Evolutionary conservation across 2,113 vertebrate genomes (phyloP).

Genomic region (Xenus cinereus): DNA sequence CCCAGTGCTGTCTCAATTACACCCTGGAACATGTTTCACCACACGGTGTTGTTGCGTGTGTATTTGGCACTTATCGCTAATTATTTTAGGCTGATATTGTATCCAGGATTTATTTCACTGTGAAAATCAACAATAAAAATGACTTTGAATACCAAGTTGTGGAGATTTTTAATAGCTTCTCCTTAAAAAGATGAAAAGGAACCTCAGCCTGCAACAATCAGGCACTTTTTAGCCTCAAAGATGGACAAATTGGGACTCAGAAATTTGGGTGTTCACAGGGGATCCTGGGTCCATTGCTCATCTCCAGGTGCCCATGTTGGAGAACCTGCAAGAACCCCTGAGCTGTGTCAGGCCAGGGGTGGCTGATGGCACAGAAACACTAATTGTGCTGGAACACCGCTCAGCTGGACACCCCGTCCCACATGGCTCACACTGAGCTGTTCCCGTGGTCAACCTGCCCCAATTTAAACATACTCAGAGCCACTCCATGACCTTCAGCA

Average conservation of each 20-base stretch:
- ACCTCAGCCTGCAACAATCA: too few species aligned
- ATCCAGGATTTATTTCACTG: not conserved
- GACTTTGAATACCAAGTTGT: not conserved
- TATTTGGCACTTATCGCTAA: not conserved
- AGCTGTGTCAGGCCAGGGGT: not conserved
- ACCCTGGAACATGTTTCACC: not conserved
- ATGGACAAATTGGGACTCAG: not conserved
- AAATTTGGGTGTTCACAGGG: rapidly evolving
- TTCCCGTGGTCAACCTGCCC: not conserved
- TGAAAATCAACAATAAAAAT: constrained; percentile 42
- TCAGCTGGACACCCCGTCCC: too few species aligned
- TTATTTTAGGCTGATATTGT: not conserved
- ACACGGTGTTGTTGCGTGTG: not conserved
- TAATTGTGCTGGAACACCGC: not conserved
- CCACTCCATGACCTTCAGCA: not conserved
- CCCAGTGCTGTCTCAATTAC: not conserved
- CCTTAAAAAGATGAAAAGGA: not conserved
- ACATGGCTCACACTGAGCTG: rapidly evolving
- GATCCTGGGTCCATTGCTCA: not conserved
- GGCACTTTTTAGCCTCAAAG: not conserved
- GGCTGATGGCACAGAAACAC: too few species aligned
- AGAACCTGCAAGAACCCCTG: not conserved
- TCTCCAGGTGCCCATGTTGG: not conserved
- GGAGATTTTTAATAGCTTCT: not conserved
- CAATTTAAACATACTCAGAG: too few species aligned